Conservation (phyloP, 2,113 vertebrate genomes). For the Alces alces region DNA sequence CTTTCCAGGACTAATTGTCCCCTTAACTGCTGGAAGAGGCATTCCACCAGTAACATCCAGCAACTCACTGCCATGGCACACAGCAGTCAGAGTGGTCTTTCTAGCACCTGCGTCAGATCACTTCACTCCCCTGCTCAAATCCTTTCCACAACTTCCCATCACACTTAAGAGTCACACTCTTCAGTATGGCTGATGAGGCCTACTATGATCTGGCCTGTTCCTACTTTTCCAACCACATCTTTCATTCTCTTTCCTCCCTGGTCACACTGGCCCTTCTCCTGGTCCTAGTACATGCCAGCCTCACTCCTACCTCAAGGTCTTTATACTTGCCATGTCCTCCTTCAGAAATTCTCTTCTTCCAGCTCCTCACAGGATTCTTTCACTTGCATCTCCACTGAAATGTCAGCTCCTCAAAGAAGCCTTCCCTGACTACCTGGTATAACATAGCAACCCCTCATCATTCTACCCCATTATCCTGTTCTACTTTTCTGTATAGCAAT, state of each 20-base stretch:
- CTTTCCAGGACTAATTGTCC: background rate
- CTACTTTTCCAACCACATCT: background rate
- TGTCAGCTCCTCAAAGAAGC: background rate
- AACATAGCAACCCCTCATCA: background rate
- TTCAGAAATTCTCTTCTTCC: background rate
- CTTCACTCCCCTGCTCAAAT: background rate
- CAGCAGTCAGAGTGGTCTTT: background rate
- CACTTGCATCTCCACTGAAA: background rate
- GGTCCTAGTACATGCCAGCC: background rate
- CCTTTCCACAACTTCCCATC: background rate
- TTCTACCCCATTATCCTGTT: background rate
- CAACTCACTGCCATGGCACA: background rate
- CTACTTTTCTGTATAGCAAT: background rate
- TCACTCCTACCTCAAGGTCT: background rate
- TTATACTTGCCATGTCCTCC: background rate
- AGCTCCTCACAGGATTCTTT: background rate
- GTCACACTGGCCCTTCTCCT: background rate
- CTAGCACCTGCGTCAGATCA: background rate
- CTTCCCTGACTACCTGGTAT: background rate
- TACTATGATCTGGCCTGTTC: background rate
- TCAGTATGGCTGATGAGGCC: background rate
- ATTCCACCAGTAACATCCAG: background rate
- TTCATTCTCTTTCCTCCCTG: background rate
- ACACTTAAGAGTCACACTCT: background rate
- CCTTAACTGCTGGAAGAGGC: background rate